A percentile compares a stretch with the other conserved stretches of the same genome.
Conservation (phyloP, 2,797 vertebrate species). For the Artibeus lituratus region DNA sequence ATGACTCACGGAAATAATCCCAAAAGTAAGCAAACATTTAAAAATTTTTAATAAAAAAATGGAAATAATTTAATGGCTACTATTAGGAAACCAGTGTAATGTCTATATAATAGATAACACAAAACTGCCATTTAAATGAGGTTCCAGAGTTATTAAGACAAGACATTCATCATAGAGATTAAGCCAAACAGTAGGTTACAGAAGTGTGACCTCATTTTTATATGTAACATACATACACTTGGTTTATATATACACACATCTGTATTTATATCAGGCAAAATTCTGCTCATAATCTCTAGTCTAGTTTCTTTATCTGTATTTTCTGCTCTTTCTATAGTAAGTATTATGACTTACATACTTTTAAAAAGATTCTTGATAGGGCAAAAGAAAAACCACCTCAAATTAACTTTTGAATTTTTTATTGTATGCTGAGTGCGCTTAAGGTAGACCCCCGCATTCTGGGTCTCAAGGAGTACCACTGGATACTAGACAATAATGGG, state of each 20-base stretch:
- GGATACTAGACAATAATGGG: background rate
- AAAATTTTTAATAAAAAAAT: background rate
- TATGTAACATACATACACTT: background rate
- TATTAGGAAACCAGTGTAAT: background rate
- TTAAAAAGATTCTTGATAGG: slow-evolving; percentile 7
- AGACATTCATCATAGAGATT: background rate
- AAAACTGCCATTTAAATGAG: slow-evolving; percentile 23
- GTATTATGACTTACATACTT: background rate
- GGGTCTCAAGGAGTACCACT: background rate
- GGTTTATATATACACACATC: background rate
- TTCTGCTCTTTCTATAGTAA: slow-evolving; percentile 19
- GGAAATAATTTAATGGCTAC: background rate
- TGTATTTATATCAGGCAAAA: background rate
- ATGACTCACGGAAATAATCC: background rate
- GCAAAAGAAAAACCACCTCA: background rate
- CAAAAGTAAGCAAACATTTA: background rate
- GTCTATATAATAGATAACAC: background rate
- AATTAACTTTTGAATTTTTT: background rate
- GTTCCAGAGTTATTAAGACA: background rate
- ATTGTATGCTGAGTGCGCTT: background rate
- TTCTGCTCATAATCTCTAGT: background rate
- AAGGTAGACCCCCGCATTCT: background rate
- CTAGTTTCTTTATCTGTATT: slow-evolving; percentile 2
- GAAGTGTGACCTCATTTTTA: slow-evolving; percentile 4
- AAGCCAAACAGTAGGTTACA: slow-evolving; percentile 1